Conservation (phyloP, 2,797 vertebrate genomes). For the Scleropages formosus region DNA sequence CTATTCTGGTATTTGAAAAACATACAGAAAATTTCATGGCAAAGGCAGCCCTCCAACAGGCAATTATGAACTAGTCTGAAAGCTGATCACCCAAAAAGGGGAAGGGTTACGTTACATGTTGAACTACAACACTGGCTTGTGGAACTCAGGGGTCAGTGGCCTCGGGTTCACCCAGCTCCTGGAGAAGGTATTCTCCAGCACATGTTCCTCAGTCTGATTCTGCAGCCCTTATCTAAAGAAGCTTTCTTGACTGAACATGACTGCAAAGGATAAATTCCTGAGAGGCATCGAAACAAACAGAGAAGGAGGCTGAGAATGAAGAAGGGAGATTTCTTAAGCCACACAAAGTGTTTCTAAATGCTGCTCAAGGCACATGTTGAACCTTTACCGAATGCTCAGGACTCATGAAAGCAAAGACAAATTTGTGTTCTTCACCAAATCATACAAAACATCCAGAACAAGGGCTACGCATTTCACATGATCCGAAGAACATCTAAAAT, state of each 20-base stretch:
- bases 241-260: constrained; percentile 18
- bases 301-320: not conserved
- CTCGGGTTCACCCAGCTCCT: no score
- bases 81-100: no score
- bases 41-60: no score
- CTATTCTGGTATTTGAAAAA: no score
- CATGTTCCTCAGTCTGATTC: not conserved
- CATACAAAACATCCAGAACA: not conserved
- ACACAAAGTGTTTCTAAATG: constrained; percentile 8
- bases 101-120: no score
- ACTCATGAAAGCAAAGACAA: constrained; percentile 10
- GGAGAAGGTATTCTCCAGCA: no score
- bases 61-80: no score
- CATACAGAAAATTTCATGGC: no score
- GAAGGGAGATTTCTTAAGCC: constrained; percentile 4
- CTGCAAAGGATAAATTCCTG: not conserved
- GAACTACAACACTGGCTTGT: no score
- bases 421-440: not conserved
- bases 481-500: no score
- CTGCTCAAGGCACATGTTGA: not conserved
- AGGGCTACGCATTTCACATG: not conserved
- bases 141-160: no score
- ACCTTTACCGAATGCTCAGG: not conserved
- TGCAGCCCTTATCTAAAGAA: constrained; percentile 8
- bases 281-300: not conserved